phyloP scores from a whole-genome alignment of 2,113 vertebrate species.

The Tupaia tana region DNA sequence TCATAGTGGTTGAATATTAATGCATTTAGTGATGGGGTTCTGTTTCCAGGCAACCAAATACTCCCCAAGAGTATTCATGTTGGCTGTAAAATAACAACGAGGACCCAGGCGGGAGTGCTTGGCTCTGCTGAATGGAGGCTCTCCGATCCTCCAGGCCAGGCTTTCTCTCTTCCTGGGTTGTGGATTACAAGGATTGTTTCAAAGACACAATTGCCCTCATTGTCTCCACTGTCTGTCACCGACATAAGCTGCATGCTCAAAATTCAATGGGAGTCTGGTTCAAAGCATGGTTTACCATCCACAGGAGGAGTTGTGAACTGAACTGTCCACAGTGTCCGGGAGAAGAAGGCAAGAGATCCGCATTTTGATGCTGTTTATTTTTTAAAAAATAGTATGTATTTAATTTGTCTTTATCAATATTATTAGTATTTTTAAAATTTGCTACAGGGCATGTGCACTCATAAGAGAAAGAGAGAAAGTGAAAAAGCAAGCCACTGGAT shows the following conservation, averaged over 20 bases:
- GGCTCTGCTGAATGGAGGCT: constrained; percentile 72
- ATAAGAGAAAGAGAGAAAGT: too few species aligned
- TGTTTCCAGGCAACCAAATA: constrained; percentile 86
- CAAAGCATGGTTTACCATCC: not conserved
- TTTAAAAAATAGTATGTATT: too few species aligned
- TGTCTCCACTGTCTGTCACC: not conserved
- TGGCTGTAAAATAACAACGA: constrained; percentile 71
- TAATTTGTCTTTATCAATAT: too few species aligned
- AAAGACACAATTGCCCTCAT: not conserved
- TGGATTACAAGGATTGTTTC: not conserved
- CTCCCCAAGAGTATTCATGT: constrained; percentile 80
- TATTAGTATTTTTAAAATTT: too few species aligned
- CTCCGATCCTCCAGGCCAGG: not conserved
- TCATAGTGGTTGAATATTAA: constrained; percentile 84
- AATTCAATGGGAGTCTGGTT: not conserved
- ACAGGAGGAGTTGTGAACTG: not conserved
- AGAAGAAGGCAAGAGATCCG: not conserved
- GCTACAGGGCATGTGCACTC: too few species aligned
- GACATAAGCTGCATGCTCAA: not conserved
- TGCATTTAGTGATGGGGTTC: constrained; percentile 80
- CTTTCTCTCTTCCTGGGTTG: not conserved
- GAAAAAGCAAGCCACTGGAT: too few species aligned
- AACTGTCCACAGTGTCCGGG: not conserved
- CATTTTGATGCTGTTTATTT: not conserved
- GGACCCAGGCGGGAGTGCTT: constrained; percentile 46